phyloP scores from a whole-genome alignment of 2,888 invertebrate species.

The Athrips mouffetella region DNA sequence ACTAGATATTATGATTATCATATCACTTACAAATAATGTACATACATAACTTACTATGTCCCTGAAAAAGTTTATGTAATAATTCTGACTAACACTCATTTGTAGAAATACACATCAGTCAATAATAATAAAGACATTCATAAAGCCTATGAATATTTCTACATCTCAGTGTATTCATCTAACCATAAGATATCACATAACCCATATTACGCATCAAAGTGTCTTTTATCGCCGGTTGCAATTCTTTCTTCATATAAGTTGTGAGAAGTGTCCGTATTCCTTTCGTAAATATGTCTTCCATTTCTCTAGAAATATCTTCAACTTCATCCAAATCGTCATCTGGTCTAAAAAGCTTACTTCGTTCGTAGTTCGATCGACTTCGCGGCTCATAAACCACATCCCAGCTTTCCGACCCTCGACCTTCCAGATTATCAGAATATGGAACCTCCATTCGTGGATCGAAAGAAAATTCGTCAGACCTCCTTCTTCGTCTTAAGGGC shows the following conservation, averaged over 20 bases:
- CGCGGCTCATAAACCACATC: constrained; percentile 58
- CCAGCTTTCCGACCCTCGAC: constrained; percentile 51
- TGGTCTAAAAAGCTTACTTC: constrained; percentile 68
- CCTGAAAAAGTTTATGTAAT: not conserved
- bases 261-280: constrained; percentile 89
- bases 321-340: constrained; percentile 78
- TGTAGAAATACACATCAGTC: not conserved
- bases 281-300: constrained; percentile 90
- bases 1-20: not conserved
- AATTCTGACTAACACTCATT: not conserved
- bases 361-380: constrained; percentile 59
- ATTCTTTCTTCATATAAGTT: constrained; percentile 89
- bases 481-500: constrained; percentile 49
- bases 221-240: constrained; percentile 91
- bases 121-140: constrained; percentile 11
- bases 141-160: not conserved
- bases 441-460: constrained; percentile 48
- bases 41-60: not conserved
- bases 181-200: constrained; percentile 91
- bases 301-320: constrained; percentile 85
- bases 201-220: constrained; percentile 93
- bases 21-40: not conserved
- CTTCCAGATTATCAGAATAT: constrained; percentile 38
- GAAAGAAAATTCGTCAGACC: constrained; percentile 67
- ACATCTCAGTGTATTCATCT: constrained; percentile 27